Evolutionary conservation across 2,888 invertebrate genomes (phyloP).

Genomic region (Maniola hyperantus): DNA sequence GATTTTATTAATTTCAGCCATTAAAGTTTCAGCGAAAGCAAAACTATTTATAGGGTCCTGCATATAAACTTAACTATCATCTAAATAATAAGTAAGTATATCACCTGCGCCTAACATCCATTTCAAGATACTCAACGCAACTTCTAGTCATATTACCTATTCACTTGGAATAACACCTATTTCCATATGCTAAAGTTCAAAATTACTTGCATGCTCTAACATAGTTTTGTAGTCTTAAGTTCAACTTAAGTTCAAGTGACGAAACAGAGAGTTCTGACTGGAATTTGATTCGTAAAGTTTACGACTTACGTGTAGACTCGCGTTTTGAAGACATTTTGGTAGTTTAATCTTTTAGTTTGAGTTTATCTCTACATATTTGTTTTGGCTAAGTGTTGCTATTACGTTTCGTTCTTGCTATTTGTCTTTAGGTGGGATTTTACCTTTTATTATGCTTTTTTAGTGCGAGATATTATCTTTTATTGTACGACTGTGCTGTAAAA

Average conservation of each 20-base stretch:
- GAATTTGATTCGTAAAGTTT: conserved; percentile 46
- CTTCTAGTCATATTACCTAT: conserved; percentile 29
- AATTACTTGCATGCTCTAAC: conserved; percentile 34
- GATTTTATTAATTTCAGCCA: too few species aligned
- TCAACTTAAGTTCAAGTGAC: conserved; percentile 33
- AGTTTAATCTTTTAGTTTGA: conserved; percentile 30
- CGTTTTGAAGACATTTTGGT: conserved; percentile 29
- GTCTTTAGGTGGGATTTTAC: conserved; percentile 3
- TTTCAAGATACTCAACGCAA: conserved; percentile 32
- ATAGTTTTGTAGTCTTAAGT: conserved; percentile 40
- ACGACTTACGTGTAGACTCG: conserved; percentile 39
- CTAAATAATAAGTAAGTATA: conserved; percentile 32
- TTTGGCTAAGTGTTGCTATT: conserved; percentile 12
- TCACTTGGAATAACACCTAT: conserved; percentile 28
- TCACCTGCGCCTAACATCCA: conserved; percentile 29
- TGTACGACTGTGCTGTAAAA: background rate
- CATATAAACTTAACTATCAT: conserved; percentile 18
- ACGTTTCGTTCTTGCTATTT: conserved; percentile 9
- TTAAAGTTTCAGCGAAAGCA: background rate
- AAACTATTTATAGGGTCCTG: background rate
- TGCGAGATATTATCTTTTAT: background rate
- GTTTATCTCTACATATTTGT: conserved; percentile 23
- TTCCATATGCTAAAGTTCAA: conserved; percentile 35
- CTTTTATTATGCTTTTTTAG: conserved; percentile 8
- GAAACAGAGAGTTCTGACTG: conserved; percentile 41